Conservation (phyloP, 2,888 invertebrate species). For the Asteroscopus sphinx region DNA sequence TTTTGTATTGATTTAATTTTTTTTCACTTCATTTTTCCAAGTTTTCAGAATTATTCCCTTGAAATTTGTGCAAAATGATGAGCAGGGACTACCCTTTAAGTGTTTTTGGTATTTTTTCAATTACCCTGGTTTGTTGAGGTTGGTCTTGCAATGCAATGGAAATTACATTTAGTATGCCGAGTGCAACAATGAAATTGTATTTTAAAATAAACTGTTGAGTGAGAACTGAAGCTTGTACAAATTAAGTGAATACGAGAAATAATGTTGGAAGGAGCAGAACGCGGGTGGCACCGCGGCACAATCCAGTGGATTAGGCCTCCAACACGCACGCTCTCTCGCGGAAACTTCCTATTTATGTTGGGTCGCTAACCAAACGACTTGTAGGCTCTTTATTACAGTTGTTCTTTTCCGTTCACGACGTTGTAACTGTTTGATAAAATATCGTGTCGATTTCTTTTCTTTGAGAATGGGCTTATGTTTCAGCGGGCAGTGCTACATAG, state of each 20-base stretch:
- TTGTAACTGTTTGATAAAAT: constrained; percentile 84
- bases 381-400: constrained; percentile 89
- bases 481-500: constrained; percentile 40
- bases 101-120: no score
- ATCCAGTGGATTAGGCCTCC: constrained; percentile 85
- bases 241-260: constrained; percentile 81
- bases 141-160: constrained; percentile 19
- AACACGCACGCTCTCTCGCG: constrained; percentile 80
- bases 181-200: constrained; percentile 46
- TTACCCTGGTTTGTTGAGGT: constrained; percentile 1
- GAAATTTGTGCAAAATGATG: no score
- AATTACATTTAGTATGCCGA: constrained; percentile 36
- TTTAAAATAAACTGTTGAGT: constrained; percentile 53
- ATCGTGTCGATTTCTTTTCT: constrained; percentile 78
- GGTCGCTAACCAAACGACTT: constrained; percentile 87
- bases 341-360: constrained; percentile 84
- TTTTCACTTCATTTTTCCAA: no score
- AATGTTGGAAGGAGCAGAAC: constrained; percentile 66
- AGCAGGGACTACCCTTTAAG: no score
- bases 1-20: no score
- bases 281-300: constrained; percentile 70
- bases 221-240: constrained; percentile 47
- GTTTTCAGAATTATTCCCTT: no score
- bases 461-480: constrained; percentile 67
- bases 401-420: constrained; percentile 85